Conservation (phyloP, 92 coral and sea anemone genomes). For the Desmophyllum pertusum region DNA sequence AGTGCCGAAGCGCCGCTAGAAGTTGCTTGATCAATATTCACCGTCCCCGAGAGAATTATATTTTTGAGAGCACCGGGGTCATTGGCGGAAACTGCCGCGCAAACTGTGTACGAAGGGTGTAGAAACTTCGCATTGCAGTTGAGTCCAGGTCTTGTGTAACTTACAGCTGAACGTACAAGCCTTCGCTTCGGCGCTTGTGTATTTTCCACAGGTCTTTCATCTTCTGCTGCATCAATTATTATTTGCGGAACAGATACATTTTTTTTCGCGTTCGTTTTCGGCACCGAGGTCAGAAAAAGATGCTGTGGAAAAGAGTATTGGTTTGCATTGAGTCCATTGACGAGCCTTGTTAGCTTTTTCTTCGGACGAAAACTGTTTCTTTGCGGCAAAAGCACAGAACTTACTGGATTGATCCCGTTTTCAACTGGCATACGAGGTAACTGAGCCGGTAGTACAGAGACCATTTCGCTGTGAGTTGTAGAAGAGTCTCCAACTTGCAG, state of each 20-base stretch:
- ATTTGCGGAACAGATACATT: slow-evolving; percentile 38
- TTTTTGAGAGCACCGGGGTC: slow-evolving; percentile 75
- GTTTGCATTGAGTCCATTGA: slow-evolving; percentile 41
- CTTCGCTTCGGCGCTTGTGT: slow-evolving; percentile 9
- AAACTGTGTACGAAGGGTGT: slow-evolving; percentile 81
- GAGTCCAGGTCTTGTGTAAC: slow-evolving; percentile 29
- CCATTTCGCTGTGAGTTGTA: slow-evolving; percentile 14
- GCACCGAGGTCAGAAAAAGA: slow-evolving; percentile 28
- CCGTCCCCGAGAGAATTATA: slow-evolving; percentile 82
- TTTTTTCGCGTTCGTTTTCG: slow-evolving; percentile 13
- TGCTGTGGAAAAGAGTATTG: slow-evolving; percentile 19
- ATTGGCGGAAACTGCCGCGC: slow-evolving; percentile 81
- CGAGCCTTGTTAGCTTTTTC: slow-evolving; percentile 74
- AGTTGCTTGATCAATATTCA: slow-evolving; percentile 75
- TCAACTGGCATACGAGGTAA: slow-evolving; percentile 19
- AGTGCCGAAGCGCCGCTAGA: slow-evolving; percentile 88
- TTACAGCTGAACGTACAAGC: not conserved
- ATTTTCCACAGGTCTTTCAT: slow-evolving; percentile 14
- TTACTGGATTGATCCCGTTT: slow-evolving; percentile 22
- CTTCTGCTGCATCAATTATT: slow-evolving; percentile 26
- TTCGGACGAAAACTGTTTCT: slow-evolving; percentile 64
- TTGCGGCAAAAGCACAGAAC: slow-evolving; percentile 22
- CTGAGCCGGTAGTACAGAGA: slow-evolving; percentile 36
- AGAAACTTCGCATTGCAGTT: slow-evolving; percentile 53
- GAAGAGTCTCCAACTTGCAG: not conserved